Conservation (phyloP, 1,140 invertebrate genomes). For the honey bee (Apis mellifera) region DNA sequence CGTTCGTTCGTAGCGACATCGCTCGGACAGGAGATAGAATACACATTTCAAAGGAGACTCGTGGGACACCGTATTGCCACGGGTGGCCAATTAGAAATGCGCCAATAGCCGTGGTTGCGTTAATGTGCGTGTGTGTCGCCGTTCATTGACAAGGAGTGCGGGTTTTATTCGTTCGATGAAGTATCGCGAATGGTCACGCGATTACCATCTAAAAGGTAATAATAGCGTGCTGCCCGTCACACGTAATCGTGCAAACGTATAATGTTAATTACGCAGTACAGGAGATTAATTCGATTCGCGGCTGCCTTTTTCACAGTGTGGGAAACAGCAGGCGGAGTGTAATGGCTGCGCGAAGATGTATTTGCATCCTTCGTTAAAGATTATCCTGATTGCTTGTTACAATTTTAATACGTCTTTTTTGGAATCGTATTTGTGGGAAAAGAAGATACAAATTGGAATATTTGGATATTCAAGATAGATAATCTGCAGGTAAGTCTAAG, state of each 20-base stretch:
- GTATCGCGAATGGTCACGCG: constrained; percentile 47
- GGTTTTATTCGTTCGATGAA: constrained; percentile 28
- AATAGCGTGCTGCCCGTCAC: constrained; percentile 28
- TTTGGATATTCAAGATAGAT: too few relatives aligned
- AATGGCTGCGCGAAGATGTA: too few relatives aligned
- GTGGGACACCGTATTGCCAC: constrained; percentile 24
- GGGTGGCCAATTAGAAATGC: constrained; percentile 58
- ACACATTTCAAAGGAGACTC: constrained; percentile 37
- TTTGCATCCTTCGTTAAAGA: background rate
- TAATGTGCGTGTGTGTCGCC: too few relatives aligned
- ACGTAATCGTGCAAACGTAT: constrained; percentile 27
- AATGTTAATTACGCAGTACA: constrained; percentile 54
- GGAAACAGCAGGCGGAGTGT: constrained; percentile 3
- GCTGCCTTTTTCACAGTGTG: constrained; percentile 10
- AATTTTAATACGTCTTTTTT: background rate
- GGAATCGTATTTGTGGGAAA: background rate
- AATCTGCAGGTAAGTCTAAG: too few relatives aligned
- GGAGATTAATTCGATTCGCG: constrained; percentile 51
- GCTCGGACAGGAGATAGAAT: constrained; percentile 10
- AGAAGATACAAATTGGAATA: too few relatives aligned
- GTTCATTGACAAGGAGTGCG: constrained; percentile 53
- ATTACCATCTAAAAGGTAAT: constrained; percentile 50
- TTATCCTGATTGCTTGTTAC: background rate
- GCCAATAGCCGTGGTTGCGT: constrained; percentile 41
- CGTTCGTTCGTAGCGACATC: background rate